Percentiles rank a stretch among this genome's conserved stretches.
phyloP scores from a whole-genome alignment of 2,888 invertebrate genomes.

The Zonitis immaculata region DNA sequence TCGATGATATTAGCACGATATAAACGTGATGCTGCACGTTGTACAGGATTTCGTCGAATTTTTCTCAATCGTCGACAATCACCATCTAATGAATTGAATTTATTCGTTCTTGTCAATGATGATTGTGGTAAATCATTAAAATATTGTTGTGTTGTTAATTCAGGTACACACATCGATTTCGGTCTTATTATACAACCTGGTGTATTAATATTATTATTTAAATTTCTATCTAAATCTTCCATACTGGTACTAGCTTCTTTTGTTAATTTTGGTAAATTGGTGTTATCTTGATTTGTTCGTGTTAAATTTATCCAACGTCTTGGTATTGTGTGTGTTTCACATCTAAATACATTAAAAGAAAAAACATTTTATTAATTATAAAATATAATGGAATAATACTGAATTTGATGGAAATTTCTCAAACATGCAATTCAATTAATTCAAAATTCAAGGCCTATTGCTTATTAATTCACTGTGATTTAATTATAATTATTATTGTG shows the following conservation, averaged over 20 bases:
- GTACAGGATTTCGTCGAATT: constrained; percentile 60
- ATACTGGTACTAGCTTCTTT: constrained; percentile 52
- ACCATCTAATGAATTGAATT: constrained; percentile 5
- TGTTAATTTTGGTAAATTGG: constrained; percentile 40
- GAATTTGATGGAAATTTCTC: too few relatives aligned
- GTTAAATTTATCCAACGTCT: constrained; percentile 39
- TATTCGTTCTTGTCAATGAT: background rate
- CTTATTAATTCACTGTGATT: too few relatives aligned
- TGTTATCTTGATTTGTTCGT: constrained; percentile 17
- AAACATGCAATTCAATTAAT: too few relatives aligned
- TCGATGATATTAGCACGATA: constrained; percentile 57
- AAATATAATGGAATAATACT: too few relatives aligned
- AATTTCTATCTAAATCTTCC: constrained; percentile 45
- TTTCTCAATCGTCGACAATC: constrained; percentile 33
- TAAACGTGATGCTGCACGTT: constrained; percentile 66
- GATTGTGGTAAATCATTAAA: constrained; percentile 13
- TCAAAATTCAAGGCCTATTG: too few relatives aligned
- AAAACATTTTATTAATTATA: too few relatives aligned
- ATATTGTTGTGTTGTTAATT: constrained; percentile 20
- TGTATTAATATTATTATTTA: constrained; percentile 20
- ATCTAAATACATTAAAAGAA: too few relatives aligned
- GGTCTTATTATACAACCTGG: constrained; percentile 54
- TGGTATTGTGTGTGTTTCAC: constrained; percentile 38
- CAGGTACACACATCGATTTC: constrained; percentile 45
- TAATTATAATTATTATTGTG: too few relatives aligned